Evolutionary conservation across 2,888 invertebrate species (phyloP), one percentile per base, ranked within the genome.

Genomic region (Lapara coniferarum): DNA sequence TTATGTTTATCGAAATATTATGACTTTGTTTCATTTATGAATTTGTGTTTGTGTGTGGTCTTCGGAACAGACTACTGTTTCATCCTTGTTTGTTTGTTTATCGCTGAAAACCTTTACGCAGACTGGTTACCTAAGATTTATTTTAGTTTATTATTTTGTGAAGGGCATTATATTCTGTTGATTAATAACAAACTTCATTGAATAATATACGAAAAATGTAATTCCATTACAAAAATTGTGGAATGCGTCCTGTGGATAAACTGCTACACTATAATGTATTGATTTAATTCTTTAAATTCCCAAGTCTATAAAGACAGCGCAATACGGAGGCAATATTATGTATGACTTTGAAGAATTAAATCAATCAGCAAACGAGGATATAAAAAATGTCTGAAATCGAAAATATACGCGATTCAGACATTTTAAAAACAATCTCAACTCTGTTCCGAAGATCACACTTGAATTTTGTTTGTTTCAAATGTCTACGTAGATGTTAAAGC

Each of bases 11-110:
- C 73, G 71, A 74, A 78, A 78, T 77, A 80, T 85, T 84, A 85
- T 89, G 88, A 90, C 88, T 81, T 87, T 87, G 79, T 88, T 86
- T 85, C 85, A 85, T 89, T 84, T 88, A 83, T 85, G 85, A 84
- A 89, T 86, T 89, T 90, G 85, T 87, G 88, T 91, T 87, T 86
- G 77, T 66, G 77, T 88, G 89, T 82, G 80, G 79, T 87, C 85
- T 86, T 81, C 75, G 72, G 72, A 79, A 83, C 83, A 75, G 84
- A 90, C 69, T 73, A n/a, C 12, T 2, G 19, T 68, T 53, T 52
- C 25, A 25, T 7, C 19, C 16, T 49, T 19, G 63, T 63, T 63
- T 19, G 63, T 63, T 63, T 49, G 19, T 63, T 49, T 63, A 49
- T 63, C 19, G 46, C 25, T 46, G 44, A n/a, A 46, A 49, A 49